Evolutionary conservation across 2,888 invertebrate species (phyloP), one percentile per base, ranked within the genome.

Genomic region (Plebejus melissa): DNA sequence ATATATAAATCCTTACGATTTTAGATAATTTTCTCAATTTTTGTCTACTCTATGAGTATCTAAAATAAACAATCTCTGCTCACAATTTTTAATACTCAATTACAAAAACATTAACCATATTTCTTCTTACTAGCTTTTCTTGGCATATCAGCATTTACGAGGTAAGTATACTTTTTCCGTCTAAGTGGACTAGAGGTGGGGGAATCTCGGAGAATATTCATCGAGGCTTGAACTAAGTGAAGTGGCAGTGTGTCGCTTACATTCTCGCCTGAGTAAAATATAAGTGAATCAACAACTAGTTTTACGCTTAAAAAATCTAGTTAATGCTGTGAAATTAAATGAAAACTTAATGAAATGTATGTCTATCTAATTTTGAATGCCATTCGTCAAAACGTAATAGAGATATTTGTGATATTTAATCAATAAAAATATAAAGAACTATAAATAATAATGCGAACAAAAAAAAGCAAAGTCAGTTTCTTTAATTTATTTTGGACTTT

Each of bases 21-120:
- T 13, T 13, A 1, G 11, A 11, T 5, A 65, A 32, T 65, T 58
- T 60, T 4, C 32, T 11, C 4, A 36, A 32, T 36, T 60, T 22
- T 11, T 65, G 32, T 3, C 32, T 65, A 65, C 32, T 16, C 32
- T 65, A 28, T 58, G 7, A 1, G 5, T 4, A 32, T 54, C 74
- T 74, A 74, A 76, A 77, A 79, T 81, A 81, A 83, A 81, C 84
- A 89, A 90, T 88, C 91, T 91, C 91, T 91, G 91, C 90, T 90
- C 90, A 84, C 81, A 85, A 82, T 81, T 81, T 82, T 82, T 79
- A 83, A 79, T 77, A 79, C 65, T 77, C 77, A 75, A 38, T 38
- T n/a, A 72, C 72, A 50, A 32, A 65, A 54, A 16, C 13, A 13
- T 28, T 32, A 46, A 71, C 28, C 28, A 41, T 50, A 32, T 32